phyloP scores from a whole-genome alignment of 2,797 vertebrate species.

The Urocyon cinereoargenteus region DNA sequence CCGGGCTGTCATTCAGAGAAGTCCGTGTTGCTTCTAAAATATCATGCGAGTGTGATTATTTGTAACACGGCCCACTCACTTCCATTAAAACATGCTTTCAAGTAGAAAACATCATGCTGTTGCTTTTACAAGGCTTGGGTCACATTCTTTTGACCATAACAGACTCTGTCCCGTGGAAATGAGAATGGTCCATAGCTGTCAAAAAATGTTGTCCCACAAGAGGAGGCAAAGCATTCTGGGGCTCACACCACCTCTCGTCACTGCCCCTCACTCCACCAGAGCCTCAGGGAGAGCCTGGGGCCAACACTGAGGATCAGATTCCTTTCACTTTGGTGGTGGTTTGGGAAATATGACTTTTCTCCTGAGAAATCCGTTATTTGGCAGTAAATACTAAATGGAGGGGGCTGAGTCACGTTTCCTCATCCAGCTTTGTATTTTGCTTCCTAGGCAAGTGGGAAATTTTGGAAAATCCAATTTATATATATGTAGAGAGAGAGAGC shows the following conservation, averaged over 20 bases:
- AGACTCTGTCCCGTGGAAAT: background rate
- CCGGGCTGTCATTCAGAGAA: background rate
- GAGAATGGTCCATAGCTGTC: conserved; percentile 10
- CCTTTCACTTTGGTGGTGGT: background rate
- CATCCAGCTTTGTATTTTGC: conserved; percentile 36
- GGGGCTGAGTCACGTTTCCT: conserved; percentile 64
- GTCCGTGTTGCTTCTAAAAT: background rate
- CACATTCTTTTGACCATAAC: conserved; percentile 16
- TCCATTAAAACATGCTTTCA: background rate
- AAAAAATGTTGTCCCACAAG: background rate
- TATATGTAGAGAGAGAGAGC: background rate
- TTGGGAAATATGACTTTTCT: conserved; percentile 50
- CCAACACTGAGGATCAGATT: background rate
- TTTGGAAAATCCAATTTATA: conserved; percentile 57
- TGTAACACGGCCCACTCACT: background rate
- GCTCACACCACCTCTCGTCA: background rate
- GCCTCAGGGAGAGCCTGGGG: background rate
- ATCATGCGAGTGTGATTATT: background rate
- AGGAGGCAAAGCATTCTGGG: background rate
- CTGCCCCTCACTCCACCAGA: background rate
- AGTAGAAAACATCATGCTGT: background rate
- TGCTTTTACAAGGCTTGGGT: background rate
- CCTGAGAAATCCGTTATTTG: conserved; percentile 68
- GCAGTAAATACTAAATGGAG: conserved; percentile 50
- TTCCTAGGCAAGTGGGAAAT: conserved; percentile 48